Conservation (phyloP, 2,113 vertebrate genomes). For the Hyperopisus bebe region DNA sequence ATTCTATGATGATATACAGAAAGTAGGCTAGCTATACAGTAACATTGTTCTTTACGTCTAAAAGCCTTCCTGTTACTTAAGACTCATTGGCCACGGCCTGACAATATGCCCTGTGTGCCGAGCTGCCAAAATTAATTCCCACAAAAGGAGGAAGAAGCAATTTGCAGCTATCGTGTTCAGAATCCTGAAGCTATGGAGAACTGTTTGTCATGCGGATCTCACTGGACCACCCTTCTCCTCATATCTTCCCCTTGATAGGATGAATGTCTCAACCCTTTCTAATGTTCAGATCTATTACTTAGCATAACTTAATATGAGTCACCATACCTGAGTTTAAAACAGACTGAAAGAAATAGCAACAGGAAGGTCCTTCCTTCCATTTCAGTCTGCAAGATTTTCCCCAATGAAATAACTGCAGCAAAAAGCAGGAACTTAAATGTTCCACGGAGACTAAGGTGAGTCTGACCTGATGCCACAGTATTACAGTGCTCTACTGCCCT, state of each 20-base stretch:
- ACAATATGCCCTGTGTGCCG: constrained; percentile 22
- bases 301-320: not conserved
- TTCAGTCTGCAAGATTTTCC: not conserved
- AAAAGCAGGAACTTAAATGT: not conserved
- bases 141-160: constrained; percentile 52
- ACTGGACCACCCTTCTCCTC: constrained; percentile 31
- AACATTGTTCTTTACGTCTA: not conserved
- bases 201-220: constrained; percentile 55
- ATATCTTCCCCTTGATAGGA: constrained; percentile 30
- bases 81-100: constrained; percentile 34
- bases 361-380: not conserved
- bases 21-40: not conserved
- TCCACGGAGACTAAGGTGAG: not conserved
- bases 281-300: not conserved
- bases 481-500: not conserved
- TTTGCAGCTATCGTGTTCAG: constrained; percentile 47
- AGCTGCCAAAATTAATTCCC: constrained; percentile 45
- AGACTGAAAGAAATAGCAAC: not conserved
- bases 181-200: constrained; percentile 44
- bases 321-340: not conserved
- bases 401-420: not conserved
- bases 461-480: not conserved
- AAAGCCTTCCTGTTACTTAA: constrained; percentile 15
- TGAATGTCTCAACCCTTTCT: constrained; percentile 1
- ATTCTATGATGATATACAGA: not conserved